Evolutionary conservation across 2,797 vertebrate species (phyloP).

Genomic region (Galagoides demidoff): DNA sequence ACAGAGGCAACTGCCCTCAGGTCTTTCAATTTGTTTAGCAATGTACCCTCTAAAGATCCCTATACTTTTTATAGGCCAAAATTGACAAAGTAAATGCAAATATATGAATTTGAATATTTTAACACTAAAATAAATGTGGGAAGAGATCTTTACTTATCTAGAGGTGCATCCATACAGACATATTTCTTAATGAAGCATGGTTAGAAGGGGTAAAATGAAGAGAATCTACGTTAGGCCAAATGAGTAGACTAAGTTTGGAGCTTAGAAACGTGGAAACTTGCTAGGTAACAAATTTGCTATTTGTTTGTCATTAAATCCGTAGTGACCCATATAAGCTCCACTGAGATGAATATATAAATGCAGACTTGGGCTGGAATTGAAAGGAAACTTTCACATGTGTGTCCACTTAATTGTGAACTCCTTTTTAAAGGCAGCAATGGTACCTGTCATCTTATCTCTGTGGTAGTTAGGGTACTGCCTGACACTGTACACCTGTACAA

Average conservation of each 20-base stretch:
- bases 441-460: background rate
- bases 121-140: background rate
- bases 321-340: background rate
- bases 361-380: background rate
- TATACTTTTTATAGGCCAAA: background rate
- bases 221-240: background rate
- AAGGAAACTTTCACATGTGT: background rate
- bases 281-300: background rate
- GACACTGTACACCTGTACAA: background rate
- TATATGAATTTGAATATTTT: conserved; percentile 3
- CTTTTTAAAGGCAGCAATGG: background rate
- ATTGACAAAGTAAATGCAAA: background rate
- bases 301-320: background rate
- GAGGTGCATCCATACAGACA: background rate
- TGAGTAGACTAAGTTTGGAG: background rate
- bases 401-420: background rate
- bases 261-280: background rate
- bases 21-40: background rate
- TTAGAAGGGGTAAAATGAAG: background rate
- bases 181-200: background rate
- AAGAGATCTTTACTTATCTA: background rate
- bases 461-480: background rate
- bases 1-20: background rate
- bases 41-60: background rate
- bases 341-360: background rate